These are phyloP conservation scores for Narcine bancroftii DNA, from an alignment of 2,113 vertebrate species.

Conservation along the genomic window DNA sequence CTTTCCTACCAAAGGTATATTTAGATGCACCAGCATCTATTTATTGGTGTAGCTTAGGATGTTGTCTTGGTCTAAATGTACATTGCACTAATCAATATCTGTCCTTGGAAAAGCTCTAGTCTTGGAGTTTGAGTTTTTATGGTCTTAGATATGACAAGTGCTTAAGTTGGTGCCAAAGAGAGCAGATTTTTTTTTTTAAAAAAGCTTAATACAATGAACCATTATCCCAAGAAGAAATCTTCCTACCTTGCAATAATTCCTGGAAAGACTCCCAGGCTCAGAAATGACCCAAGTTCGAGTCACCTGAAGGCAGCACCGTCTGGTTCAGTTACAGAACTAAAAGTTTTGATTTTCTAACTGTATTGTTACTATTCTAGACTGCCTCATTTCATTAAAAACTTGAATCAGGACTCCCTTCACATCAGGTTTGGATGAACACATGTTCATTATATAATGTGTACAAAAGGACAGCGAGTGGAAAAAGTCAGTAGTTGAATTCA, in stretches of 20 bases:
- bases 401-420: background rate
- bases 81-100: background rate
- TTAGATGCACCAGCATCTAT: background rate
- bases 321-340: too few relatives aligned
- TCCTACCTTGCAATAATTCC: background rate
- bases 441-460: background rate
- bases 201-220: background rate
- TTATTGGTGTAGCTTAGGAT: background rate
- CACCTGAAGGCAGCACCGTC: too few relatives aligned
- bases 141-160: background rate
- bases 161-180: background rate
- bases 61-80: background rate
- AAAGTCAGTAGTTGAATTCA: background rate
- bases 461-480: too few relatives aligned
- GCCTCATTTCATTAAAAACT: too few relatives aligned
- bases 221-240: background rate
- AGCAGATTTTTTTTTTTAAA: background rate
- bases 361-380: too few relatives aligned
- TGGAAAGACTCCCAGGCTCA: background rate
- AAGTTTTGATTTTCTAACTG: too few relatives aligned
- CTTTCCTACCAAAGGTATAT: background rate
- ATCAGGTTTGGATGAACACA: background rate
- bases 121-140: background rate
- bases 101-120: background rate
- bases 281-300: background rate